Base-by-base conservation (phyloP, 2,888 invertebrate species). In the Calephelis perditalis region DNA sequence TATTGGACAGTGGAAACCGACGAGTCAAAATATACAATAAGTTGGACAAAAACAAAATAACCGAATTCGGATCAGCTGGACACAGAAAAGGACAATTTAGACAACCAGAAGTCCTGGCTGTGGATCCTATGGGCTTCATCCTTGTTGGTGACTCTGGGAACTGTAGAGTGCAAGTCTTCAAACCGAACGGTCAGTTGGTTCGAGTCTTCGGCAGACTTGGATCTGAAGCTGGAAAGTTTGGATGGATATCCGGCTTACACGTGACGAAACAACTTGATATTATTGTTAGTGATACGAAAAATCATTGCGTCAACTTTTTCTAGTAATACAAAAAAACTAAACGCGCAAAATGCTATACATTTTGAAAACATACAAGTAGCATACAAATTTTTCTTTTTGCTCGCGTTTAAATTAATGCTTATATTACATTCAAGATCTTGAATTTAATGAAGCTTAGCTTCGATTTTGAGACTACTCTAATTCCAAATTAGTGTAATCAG, bases 141-240 rank as follows among this genome's bases (percentile, higher is more conserved):
- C 82, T 95, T 0, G 95, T 96, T 0, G 96, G 95, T 0, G 96
- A 96, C 75, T 94, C 94, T 0, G 96, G 95, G 0, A 96, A 96
- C 74, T 93, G 93, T 47, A 86, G 96, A 6, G 90, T 96, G 0
- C 96, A 96, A 78, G 92, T 96, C 8, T 96, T 96, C 75, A 92
- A 94, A 63, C 93, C 93, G 0, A 92, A 94, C 62, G 96, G 96
- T 5, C 91, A 92, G 61, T 91, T 94, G 62, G 92, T 95, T 5
- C 90, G 93, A 66, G 92, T 92, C 26, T 93, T 95, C 71, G 95
- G 95, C 0, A 88, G 90, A 0, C 69, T 82, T 26, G 92, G 86
- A 36, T 81, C 75, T 0, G 84, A 84, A 57, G 77, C 84, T 1
- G 88, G 92, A 0, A 91, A 91, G 67, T 93, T 94, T 67, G 92